Conservation (phyloP, 2,888 invertebrate species). For the Scrobipalpa atriplicella region DNA sequence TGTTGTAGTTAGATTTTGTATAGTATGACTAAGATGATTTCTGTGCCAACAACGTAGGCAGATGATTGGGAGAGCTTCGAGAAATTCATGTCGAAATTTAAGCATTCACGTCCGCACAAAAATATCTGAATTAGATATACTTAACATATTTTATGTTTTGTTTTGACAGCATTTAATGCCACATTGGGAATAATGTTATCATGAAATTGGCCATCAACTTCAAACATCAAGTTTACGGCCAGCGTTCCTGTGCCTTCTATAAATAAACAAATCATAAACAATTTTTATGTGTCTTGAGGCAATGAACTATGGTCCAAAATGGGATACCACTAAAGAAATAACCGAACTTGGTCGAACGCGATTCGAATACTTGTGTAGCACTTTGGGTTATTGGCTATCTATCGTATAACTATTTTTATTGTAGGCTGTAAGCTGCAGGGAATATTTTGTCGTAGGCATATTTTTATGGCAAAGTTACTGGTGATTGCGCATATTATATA, state of each 20-base stretch:
- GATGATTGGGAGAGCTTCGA: too few species aligned
- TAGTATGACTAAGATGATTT: too few species aligned
- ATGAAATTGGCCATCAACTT: constrained; percentile 3
- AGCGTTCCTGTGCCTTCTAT: neutral
- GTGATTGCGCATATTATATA: too few species aligned
- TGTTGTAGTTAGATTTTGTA: too few species aligned
- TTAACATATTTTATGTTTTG: neutral
- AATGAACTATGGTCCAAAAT: constrained; percentile 11
- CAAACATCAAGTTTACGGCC: neutral
- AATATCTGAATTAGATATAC: too few species aligned
- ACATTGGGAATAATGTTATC: neutral
- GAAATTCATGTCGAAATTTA: too few species aligned
- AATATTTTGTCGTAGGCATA: too few species aligned
- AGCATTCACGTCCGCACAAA: too few species aligned
- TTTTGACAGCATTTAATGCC: neutral
- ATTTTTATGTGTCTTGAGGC: neutral
- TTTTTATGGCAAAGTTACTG: too few species aligned
- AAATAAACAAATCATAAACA: constrained; percentile 19
- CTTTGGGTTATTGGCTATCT: constrained; percentile 20
- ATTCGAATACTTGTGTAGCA: constrained; percentile 13
- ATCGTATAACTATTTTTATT: neutral
- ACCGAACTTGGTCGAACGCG: neutral
- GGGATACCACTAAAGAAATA: constrained; percentile 9
- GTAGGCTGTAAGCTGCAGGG: neutral
- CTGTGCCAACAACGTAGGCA: too few species aligned